These are phyloP conservation scores for Agriopis leucophaearia DNA, from an alignment of 2,888 invertebrate genomes.

Conservation along the genomic window DNA sequence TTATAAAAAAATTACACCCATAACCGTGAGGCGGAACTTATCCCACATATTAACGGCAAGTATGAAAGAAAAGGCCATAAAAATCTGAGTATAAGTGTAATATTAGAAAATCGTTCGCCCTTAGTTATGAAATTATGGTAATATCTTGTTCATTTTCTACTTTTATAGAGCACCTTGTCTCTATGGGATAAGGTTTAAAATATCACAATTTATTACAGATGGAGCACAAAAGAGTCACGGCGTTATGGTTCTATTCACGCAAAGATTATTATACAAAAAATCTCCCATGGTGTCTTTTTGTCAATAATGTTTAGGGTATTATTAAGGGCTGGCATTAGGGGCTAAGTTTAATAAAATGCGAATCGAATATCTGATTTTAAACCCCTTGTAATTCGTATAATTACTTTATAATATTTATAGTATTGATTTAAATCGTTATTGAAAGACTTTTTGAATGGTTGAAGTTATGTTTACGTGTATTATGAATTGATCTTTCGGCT, in stretches of 20 bases:
- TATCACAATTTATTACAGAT: neutral
- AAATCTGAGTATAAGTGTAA: conserved; percentile 74
- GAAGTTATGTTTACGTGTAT: conserved; percentile 1
- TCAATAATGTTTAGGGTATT: conserved; percentile 63
- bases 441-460: conserved; percentile 6
- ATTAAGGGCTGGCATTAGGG: conserved; percentile 54
- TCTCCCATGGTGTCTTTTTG: conserved; percentile 74
- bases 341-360: conserved; percentile 66
- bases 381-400: conserved; percentile 23
- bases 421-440: conserved; percentile 11
- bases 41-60: conserved; percentile 44
- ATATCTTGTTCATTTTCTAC: conserved; percentile 33
- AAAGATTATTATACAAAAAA: conserved; percentile 51
- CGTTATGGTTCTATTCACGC: conserved; percentile 49
- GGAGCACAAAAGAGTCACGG: conserved; percentile 46
- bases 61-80: conserved; percentile 50
- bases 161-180: conserved; percentile 26
- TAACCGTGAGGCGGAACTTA: conserved; percentile 39
- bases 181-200: conserved; percentile 25
- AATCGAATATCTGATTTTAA: conserved; percentile 53
- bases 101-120: conserved; percentile 79
- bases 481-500: neutral
- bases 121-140: conserved; percentile 82
- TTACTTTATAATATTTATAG: conserved; percentile 24
- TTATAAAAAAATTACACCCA: conserved; percentile 33